These are phyloP conservation scores for Bubalus kerabau DNA, from an alignment of 2,113 vertebrate genomes.

Conservation along the genomic window DNA sequence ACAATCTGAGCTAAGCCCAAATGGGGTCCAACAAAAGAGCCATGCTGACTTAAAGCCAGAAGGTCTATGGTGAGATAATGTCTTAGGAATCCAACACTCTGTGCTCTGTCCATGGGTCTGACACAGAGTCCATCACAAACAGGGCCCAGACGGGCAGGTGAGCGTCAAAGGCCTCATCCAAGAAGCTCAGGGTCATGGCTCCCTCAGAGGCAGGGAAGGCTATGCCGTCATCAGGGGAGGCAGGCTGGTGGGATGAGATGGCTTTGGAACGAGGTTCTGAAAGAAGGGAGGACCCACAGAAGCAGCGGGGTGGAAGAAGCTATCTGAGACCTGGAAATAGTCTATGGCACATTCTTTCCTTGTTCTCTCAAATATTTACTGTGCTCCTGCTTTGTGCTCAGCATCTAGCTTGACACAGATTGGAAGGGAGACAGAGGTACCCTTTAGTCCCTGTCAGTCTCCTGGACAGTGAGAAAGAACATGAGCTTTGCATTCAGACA, in stretches of 20 bases:
- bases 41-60: not conserved
- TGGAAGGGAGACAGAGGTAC: not conserved
- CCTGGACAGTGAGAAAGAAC: not conserved
- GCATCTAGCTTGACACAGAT: not conserved
- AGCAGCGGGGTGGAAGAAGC: not conserved
- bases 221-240: not conserved
- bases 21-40: not conserved
- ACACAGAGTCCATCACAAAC: not conserved
- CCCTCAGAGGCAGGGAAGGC: not conserved
- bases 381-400: not conserved
- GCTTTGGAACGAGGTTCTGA: not conserved
- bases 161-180: not conserved
- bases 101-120: not conserved
- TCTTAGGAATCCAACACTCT: not conserved
- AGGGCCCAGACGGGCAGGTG: not conserved
- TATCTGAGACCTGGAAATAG: not conserved
- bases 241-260: not conserved
- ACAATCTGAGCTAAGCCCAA: not conserved
- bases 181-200: not conserved
- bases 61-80: not conserved
- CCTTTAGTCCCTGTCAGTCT: not conserved
- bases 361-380: not conserved
- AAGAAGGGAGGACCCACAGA: no score
- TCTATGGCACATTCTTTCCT: not conserved
- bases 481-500: not conserved